Base-by-base conservation (phyloP, 2,888 invertebrate species). In the Geotrupes spiniger region DNA sequence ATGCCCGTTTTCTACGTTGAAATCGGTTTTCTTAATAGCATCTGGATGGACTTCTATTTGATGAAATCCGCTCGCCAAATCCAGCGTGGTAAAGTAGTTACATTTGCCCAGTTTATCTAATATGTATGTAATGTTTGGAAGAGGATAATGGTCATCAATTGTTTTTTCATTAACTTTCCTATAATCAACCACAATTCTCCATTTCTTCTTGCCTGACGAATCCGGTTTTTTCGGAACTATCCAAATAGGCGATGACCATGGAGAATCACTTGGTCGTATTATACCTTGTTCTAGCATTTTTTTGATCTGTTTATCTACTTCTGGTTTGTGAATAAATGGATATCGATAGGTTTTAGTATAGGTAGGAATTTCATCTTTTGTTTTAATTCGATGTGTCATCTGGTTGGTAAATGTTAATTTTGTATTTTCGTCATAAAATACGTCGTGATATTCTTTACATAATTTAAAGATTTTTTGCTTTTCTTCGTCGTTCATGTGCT, bases 21-120 rank as follows among this genome's bases (percentile, higher is more conserved):
- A 64, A 1, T 64, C 63, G 1, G 67, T 69, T 53, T 66, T 69
- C 42, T 44, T 33, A 11, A 56, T 54, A 14, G 61, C 58, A 6
- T 55, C 49, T 26, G 42, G 28, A 8, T 56, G 41, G 29, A 69
- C 45, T 9, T 59, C 59, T 1, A 69, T 64, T 45, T 70, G 67
- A 38, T 63, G 61, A 40, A 64, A 70, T 0, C 66, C n/a, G 67
- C 29, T 52, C 55, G 1, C 64, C 62, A 4, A 67, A 38, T 43
- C 69, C 65, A 2, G 68, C 31, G 0, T 62, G 1, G 61, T 56
- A 44, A 69, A 68, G 39, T 62, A 66, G 12, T 58, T 40, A n/a
- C 58, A 58, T 42, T 55, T 52, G 1, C 66, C 66, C 10, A 66
- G 37, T 48, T 63, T 60, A 36, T 68, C 64, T 16, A 69, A 44